Evolutionary conservation across 2,888 invertebrate genomes (phyloP).

Genomic region (Dascillus cervinus): DNA sequence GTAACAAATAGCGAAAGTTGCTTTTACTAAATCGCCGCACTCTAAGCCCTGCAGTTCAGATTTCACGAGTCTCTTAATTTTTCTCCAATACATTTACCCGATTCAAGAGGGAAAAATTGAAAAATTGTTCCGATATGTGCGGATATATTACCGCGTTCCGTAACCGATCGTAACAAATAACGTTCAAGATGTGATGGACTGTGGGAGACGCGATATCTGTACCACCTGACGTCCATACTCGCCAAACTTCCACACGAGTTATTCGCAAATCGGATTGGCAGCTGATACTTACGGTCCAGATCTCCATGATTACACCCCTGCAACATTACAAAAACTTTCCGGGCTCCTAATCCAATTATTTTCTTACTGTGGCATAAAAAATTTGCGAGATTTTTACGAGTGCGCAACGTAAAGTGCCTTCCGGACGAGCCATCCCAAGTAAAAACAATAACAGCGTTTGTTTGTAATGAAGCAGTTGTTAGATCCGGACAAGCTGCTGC

Average conservation of each 20-base stretch:
- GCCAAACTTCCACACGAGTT: slow-evolving; percentile 26
- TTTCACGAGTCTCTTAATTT: too few species aligned
- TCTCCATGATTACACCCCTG: slow-evolving; percentile 2
- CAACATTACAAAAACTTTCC: neutral
- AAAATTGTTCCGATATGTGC: slow-evolving; percentile 28
- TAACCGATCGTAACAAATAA: slow-evolving; percentile 31
- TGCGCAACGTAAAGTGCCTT: slow-evolving; percentile 9
- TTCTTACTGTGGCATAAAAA: too few species aligned
- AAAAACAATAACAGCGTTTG: slow-evolving; percentile 14
- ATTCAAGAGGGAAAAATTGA: slow-evolving; percentile 23
- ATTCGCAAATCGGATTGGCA: slow-evolving; percentile 27
- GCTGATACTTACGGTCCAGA: slow-evolving; percentile 19
- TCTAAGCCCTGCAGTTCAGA: too few species aligned
- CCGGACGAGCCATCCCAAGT: slow-evolving; percentile 8
- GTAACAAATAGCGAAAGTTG: too few species aligned
- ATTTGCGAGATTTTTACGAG: slow-evolving; percentile 7
- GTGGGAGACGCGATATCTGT: slow-evolving; percentile 33
- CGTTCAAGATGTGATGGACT: slow-evolving; percentile 35
- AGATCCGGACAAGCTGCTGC: slow-evolving; percentile 20
- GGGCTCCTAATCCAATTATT: too few species aligned
- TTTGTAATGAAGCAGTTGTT: slow-evolving; percentile 21
- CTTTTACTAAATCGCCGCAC: too few species aligned
- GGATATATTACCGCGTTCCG: slow-evolving; percentile 24
- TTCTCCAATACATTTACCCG: too few species aligned
- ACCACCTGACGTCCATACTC: slow-evolving; percentile 30